Conservation (phyloP, 2,888 invertebrate species). For the Bombyx huttoni region DNA sequence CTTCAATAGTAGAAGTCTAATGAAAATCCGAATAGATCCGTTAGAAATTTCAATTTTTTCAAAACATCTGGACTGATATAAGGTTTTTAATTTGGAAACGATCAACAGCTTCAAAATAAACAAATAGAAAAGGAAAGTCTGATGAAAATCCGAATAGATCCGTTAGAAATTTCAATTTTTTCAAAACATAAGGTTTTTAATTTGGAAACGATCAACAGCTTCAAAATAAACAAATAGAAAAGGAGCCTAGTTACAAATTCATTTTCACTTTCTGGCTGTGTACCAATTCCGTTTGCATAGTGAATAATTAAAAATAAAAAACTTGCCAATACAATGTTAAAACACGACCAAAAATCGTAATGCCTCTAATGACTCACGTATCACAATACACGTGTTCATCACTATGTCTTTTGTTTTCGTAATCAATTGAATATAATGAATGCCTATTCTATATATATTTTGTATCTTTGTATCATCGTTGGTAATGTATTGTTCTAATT, state of each 20-base stretch:
- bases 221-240: not conserved
- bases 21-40: no score
- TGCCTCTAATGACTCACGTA: constrained; percentile 65
- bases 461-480: constrained; percentile 10
- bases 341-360: constrained; percentile 59
- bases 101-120: not conserved
- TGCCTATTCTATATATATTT: constrained; percentile 9
- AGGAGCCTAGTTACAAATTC: constrained; percentile 1
- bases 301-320: constrained; percentile 32
- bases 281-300: constrained; percentile 45
- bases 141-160: no score
- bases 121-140: constrained; percentile 3
- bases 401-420: constrained; percentile 45
- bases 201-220: not conserved
- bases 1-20: no score
- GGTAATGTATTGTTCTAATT: constrained; percentile 10
- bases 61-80: no score
- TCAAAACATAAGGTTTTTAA: no score
- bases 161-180: no score
- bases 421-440: constrained; percentile 27
- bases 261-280: constrained; percentile 28
- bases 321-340: constrained; percentile 56
- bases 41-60: no score
- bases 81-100: no score
- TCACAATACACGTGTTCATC: constrained; percentile 61